These are phyloP conservation scores for Metaphire vulgaris DNA, from an alignment of 1,140 invertebrate genomes.

Conservation along the genomic window DNA sequence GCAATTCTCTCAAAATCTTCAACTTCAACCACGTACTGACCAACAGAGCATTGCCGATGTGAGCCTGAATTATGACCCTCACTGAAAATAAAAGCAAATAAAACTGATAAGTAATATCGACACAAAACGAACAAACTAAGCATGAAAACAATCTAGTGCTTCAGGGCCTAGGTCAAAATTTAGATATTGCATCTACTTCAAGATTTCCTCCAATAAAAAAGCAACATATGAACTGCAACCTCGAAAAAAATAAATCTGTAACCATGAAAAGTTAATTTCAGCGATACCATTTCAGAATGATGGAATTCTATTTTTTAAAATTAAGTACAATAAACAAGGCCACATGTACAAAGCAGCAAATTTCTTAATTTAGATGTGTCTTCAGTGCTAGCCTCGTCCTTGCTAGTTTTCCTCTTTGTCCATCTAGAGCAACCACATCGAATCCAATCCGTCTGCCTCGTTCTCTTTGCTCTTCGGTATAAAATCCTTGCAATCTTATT, in stretches of 20 bases:
- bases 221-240: neutral
- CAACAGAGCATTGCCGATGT: constrained; percentile 52
- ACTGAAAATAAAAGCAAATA: too few relatives aligned
- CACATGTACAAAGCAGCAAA: neutral
- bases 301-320: neutral
- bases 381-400: constrained; percentile 55
- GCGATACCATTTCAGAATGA: too few relatives aligned
- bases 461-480: constrained; percentile 59
- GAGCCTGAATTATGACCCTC: constrained; percentile 1
- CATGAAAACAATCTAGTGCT: too few relatives aligned
- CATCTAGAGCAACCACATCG: constrained; percentile 57
- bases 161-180: too few relatives aligned
- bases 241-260: too few relatives aligned
- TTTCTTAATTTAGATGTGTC: too few relatives aligned
- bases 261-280: too few relatives aligned
- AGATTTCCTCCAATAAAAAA: neutral
- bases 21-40: constrained; percentile 58
- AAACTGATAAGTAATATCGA: too few relatives aligned
- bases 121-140: too few relatives aligned
- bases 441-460: constrained; percentile 57
- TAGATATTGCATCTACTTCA: neutral
- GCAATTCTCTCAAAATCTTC: constrained; percentile 58
- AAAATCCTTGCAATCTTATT: constrained; percentile 57
- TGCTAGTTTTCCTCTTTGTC: constrained; percentile 52
- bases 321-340: neutral